Evolutionary conservation across 2,113 vertebrate species (phyloP).

Genomic region (Nycticryphes semicollaris): DNA sequence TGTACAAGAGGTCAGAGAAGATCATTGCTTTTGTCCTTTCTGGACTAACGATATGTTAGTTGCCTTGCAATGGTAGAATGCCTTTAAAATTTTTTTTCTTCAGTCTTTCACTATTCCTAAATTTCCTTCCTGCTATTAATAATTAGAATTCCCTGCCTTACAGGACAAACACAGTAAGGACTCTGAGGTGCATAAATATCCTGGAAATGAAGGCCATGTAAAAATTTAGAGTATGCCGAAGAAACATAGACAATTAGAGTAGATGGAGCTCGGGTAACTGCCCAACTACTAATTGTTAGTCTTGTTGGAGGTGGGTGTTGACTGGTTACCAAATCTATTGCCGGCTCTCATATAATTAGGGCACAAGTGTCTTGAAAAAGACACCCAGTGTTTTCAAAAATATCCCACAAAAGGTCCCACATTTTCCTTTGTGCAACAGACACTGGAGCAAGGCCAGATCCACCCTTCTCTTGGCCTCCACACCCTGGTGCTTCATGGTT

Average conservation of each 20-base stretch:
- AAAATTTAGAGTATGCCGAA: not conserved
- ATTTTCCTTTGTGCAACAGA: slow-evolving; percentile 24
- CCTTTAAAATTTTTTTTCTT: not conserved
- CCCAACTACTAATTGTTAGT: not conserved
- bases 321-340: not conserved
- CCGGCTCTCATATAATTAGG: not conserved
- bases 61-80: fast-evolving
- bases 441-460: slow-evolving; percentile 47
- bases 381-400: slow-evolving; percentile 1
- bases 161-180: not conserved
- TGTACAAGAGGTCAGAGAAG: slow-evolving; percentile 11
- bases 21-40: not conserved
- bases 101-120: not conserved
- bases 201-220: not conserved
- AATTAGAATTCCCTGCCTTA: not conserved
- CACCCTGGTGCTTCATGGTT: slow-evolving; percentile 54
- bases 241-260: not conserved
- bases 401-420: not conserved
- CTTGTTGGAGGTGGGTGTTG: not conserved
- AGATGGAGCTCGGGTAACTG: not conserved
- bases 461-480: slow-evolving; percentile 61
- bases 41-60: not conserved
- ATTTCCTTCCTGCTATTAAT: not conserved
- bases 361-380: slow-evolving; percentile 9
- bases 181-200: not conserved